Percentiles rank a stretch among this genome's conserved stretches.
phyloP scores from a whole-genome alignment of 92 coral and sea anemone species.

The Meandrina meandrites region DNA sequence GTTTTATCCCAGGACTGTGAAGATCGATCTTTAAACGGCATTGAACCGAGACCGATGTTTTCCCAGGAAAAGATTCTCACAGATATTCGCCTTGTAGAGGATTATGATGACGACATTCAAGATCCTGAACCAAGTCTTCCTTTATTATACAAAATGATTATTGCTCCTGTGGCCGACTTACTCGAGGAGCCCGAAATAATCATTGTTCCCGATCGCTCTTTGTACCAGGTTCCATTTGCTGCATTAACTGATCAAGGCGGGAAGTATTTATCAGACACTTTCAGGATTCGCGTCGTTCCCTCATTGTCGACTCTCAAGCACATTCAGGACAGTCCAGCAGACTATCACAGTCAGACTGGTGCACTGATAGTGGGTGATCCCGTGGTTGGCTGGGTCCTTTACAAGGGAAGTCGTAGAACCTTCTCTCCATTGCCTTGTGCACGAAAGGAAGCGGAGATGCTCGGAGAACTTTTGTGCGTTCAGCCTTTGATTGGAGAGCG shows the following conservation, averaged over 20 bases:
- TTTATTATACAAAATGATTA: not conserved
- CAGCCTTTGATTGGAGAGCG: not conserved
- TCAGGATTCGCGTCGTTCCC: conserved; percentile 15
- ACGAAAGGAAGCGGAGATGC: no score
- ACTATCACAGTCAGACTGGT: conserved; percentile 2
- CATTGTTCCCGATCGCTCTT: no score
- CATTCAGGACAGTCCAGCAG: conserved; percentile 18
- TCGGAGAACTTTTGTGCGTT: not conserved
- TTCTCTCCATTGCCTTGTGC: not conserved
- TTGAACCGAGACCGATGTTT: not conserved
- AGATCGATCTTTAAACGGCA: not conserved
- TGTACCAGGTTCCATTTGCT: no score
- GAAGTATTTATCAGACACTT: not conserved
- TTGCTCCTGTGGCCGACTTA: no score
- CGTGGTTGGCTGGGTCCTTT: no score
- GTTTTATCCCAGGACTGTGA: no score
- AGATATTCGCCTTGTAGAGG: not conserved
- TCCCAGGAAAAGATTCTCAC: not conserved
- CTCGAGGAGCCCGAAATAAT: no score
- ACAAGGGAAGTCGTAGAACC: not conserved
- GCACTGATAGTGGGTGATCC: no score
- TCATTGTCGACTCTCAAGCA: conserved; percentile 16
- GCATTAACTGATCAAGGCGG: not conserved
- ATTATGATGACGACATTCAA: not conserved
- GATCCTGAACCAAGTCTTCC: not conserved